Base-by-base conservation (phyloP, 2,113 vertebrate genomes). In the Neoarius graeffei region DNA sequence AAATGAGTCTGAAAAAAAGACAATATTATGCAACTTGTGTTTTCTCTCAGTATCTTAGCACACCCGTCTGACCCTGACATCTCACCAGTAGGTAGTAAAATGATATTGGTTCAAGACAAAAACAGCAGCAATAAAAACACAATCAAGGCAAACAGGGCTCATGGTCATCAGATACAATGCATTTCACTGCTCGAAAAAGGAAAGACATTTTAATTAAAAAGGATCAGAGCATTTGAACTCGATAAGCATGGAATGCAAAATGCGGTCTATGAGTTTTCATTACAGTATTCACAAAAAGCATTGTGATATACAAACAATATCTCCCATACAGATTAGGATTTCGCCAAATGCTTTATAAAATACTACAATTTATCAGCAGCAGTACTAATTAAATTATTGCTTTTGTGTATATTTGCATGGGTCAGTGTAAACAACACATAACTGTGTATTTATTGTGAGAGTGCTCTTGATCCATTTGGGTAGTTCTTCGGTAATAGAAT, bases 1-100 rank as follows among this genome's bases (percentile, higher is more conserved):
- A 91, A 93, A 93, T 93, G 90, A 89, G 86, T 25, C 86, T 82
- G 84, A 66, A 81, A 88, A 86, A 86, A 83, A 81, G 80, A 87
- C 77, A 74, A 73, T 20, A 57, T 88, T 90, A 86, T 57, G 81
- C 13, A 90, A 88, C 80, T n/a, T 74, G 67, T 57, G 30, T 77
- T 83, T 85, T 88, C 80, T 71, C 42, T 59, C 48, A 1, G 27
- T 80, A 15, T 76, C 64, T 81, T 42, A 11, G 3, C 35, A 48
- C 8, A 48, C 67, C 77, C 7, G 11, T 73, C 57, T 80, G 87
- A 71, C 87, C 86, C 62, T 74, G 76, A 62, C 48, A 54, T 66
- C 66, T 83, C 82, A 76, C 52, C 59, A 52, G 71, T 59, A 82
- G 54, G 69, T 69, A 85, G 19, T 42, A 25, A 66, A 83, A 48